Evolutionary conservation across 2,113 vertebrate species (phyloP).

Genomic region (Ceyx cyanopectus): DNA sequence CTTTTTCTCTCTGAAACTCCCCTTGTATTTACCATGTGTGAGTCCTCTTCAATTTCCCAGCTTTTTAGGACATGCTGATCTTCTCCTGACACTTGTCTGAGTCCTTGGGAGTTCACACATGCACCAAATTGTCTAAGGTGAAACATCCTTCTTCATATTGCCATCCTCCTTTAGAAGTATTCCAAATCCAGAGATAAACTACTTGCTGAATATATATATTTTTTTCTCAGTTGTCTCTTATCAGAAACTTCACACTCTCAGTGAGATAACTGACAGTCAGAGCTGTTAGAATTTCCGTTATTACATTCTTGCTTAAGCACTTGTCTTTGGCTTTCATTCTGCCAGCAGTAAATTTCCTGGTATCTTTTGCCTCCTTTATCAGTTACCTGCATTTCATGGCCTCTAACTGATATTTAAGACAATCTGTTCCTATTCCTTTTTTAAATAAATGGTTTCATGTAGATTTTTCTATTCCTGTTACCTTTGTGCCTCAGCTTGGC

Average conservation of each 20-base stretch:
- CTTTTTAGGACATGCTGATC: background rate
- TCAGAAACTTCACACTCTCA: background rate
- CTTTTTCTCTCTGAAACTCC: background rate
- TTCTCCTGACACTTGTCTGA: background rate
- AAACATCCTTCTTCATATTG: background rate
- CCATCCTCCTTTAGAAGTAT: background rate
- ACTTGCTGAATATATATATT: background rate
- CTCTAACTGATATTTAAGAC: slow-evolving; percentile 4
- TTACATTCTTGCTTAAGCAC: background rate
- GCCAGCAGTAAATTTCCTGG: background rate
- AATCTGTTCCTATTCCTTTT: background rate
- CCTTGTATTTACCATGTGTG: background rate
- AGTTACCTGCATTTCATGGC: background rate
- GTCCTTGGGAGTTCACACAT: background rate
- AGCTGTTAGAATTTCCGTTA: slow-evolving; percentile 19
- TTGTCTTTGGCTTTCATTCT: background rate
- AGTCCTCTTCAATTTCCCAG: background rate
- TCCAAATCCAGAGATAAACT: background rate
- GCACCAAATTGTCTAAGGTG: background rate
- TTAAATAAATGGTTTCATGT: background rate
- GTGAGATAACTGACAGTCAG: background rate
- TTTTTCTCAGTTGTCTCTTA: background rate
- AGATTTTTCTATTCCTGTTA: background rate
- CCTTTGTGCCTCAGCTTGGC: background rate
- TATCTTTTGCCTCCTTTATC: slow-evolving; percentile 15